These are phyloP conservation scores for Metopolophium dirhodum DNA, from an alignment of 1,140 invertebrate species.

Conservation along the genomic window DNA sequence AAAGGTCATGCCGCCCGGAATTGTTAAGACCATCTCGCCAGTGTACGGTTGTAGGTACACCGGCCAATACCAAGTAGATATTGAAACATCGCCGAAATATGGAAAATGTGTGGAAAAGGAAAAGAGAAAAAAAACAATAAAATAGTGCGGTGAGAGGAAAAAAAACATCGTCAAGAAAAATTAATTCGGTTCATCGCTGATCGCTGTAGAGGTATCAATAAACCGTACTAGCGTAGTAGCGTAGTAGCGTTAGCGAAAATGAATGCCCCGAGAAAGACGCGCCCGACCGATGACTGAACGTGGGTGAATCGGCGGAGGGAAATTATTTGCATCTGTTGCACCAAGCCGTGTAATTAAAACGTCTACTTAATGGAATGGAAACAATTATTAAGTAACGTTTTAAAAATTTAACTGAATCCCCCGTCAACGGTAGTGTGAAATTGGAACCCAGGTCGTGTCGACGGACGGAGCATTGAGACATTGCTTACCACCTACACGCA, in stretches of 20 bases:
- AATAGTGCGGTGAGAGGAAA: not conserved
- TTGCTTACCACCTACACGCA: not conserved
- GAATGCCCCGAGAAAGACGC: constrained; percentile 7
- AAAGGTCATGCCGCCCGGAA: not conserved
- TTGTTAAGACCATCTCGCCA: not conserved
- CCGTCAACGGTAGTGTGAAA: not conserved
- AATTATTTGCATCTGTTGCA: constrained; percentile 55
- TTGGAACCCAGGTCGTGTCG: not conserved
- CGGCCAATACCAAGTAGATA: too few species aligned
- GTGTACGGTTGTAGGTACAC: not conserved
- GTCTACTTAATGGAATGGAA: constrained; percentile 40
- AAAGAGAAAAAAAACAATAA: not conserved
- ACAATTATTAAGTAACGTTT: constrained; percentile 28
- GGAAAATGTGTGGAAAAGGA: too few species aligned
- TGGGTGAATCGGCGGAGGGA: not conserved
- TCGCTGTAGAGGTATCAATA: not conserved
- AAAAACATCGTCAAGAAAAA: constrained; percentile 2
- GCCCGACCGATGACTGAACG: not conserved
- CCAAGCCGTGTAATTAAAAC: constrained; percentile 38
- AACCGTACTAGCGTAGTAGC: not conserved
- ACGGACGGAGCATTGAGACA: not conserved
- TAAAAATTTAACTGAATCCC: constrained; percentile 19
- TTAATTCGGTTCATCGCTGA: not conserved
- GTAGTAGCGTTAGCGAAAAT: not conserved
- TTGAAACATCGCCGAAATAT: not conserved